Evolutionary conservation across 2,888 invertebrate species (phyloP).

Genomic region (Pristionchus entomophagus): DNA sequence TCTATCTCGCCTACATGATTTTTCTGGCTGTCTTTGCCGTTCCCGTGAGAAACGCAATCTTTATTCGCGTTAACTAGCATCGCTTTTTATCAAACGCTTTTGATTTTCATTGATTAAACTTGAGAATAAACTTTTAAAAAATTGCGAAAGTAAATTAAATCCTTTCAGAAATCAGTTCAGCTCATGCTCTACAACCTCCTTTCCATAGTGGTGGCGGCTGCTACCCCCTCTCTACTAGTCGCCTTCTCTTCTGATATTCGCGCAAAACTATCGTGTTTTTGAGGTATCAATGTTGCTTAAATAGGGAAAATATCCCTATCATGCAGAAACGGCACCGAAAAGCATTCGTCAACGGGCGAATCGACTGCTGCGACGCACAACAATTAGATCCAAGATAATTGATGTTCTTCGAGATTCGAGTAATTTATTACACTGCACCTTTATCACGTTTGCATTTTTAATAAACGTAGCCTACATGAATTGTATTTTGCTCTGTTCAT

Average conservation of each 20-base stretch:
- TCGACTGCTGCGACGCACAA: background rate
- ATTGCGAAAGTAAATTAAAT: background rate
- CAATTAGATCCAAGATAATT: too few species aligned
- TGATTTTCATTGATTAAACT: background rate
- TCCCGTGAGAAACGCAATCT: too few species aligned
- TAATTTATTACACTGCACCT: too few species aligned
- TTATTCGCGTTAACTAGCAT: too few species aligned
- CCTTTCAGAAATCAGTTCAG: background rate
- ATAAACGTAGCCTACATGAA: too few species aligned
- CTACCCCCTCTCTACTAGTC: background rate
- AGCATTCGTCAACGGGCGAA: background rate
- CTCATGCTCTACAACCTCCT: background rate
- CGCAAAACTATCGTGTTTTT: background rate
- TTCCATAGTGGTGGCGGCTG: background rate
- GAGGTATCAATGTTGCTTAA: background rate
- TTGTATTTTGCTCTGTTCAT: too few species aligned
- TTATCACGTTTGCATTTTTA: too few species aligned
- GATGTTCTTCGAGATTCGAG: too few species aligned
- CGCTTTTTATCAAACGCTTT: too few species aligned
- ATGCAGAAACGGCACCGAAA: background rate
- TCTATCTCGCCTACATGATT: slow-evolving; percentile 1
- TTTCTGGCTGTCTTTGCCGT: background rate
- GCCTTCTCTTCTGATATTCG: background rate
- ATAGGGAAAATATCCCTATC: background rate
- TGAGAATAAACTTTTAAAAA: background rate